Conservation (phyloP, 2,888 invertebrate genomes). For the Romanomermis culicivorax region DNA sequence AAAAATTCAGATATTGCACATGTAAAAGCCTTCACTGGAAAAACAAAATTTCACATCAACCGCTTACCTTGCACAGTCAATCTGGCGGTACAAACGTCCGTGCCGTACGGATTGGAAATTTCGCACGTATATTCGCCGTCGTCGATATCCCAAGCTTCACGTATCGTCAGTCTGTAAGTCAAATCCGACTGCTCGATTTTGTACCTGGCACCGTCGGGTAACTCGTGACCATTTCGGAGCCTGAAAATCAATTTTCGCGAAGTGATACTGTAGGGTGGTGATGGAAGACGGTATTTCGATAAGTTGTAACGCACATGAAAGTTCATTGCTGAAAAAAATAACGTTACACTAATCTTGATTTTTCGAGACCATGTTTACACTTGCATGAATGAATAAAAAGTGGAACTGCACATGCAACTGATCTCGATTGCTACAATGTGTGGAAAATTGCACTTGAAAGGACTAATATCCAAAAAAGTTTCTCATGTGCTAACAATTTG, state of each 20-base stretch:
- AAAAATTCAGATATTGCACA: too few relatives aligned
- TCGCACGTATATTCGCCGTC: conserved; percentile 79
- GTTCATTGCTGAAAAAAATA: too few relatives aligned
- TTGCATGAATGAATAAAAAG: too few relatives aligned
- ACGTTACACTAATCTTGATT: background rate
- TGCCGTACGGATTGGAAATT: conserved; percentile 72
- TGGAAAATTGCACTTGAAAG: too few relatives aligned
- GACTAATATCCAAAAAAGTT: too few relatives aligned
- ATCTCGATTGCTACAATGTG: too few relatives aligned
- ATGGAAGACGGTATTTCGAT: too few relatives aligned
- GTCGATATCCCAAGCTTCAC: conserved; percentile 68
- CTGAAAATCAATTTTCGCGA: conserved; percentile 18
- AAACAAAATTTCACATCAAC: too few relatives aligned
- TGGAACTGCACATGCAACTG: too few relatives aligned
- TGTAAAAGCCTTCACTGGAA: too few relatives aligned
- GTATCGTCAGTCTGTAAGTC: conserved; percentile 63
- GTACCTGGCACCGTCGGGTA: conserved; percentile 48
- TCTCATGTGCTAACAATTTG: too few relatives aligned
- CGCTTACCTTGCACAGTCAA: conserved; percentile 73
- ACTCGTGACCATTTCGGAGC: conserved; percentile 67
- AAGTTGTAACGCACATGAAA: too few relatives aligned
- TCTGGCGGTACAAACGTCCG: conserved; percentile 62
- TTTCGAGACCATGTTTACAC: background rate
- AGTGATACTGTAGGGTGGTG: background rate
- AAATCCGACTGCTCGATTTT: conserved; percentile 41